Evolutionary conservation across 2,888 invertebrate genomes (phyloP), one percentile per base, ranked within the genome.

Genomic region (Ceramica pisi): DNA sequence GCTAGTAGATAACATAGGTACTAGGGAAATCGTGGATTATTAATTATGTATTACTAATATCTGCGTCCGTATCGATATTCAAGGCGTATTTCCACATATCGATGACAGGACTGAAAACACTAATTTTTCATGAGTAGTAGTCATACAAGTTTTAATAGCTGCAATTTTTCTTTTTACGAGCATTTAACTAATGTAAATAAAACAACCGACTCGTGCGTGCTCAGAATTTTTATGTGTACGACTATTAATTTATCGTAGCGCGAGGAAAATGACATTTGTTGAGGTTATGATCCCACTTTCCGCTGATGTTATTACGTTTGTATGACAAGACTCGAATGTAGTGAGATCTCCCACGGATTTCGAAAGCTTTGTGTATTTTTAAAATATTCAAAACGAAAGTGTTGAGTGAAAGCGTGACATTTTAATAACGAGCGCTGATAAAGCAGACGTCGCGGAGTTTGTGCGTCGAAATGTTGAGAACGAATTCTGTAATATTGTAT

Each of bases 371-470:
- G 87, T 82, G 78, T 85, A 80, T 86, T 85, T 88, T 87, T 87
- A 79, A 90, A 86, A 88, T 89, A 90, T 91, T 90, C 89, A 85
- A 88, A 90, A 92, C 59, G 92, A 93, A 92, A 92, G 93, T 90
- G 87, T 75, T 60, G 63, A 85, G 93, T 88, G 94, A 94, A 94
- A 94, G 94, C 88, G 83, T 89, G 87, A 89, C 87, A 89, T 93
- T 91, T 90, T 87, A 90, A 92, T 92, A 90, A 91, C 87, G 87
- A 87, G 85, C 73, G 70, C 79, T 80, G 87, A 90, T 90, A 89
- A 87, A 85, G 80, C 75, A 81, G 80, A 81, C 64, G 59, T 65
- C 75, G 66, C 46, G 7, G 23, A 62, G 48, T 12, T 62, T 59
- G 72, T 73, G 73, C 67, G 60, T 67, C 44, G 62, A 56, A 77